Conservation (phyloP, 2,888 invertebrate species). For the Agrochola circellaris region DNA sequence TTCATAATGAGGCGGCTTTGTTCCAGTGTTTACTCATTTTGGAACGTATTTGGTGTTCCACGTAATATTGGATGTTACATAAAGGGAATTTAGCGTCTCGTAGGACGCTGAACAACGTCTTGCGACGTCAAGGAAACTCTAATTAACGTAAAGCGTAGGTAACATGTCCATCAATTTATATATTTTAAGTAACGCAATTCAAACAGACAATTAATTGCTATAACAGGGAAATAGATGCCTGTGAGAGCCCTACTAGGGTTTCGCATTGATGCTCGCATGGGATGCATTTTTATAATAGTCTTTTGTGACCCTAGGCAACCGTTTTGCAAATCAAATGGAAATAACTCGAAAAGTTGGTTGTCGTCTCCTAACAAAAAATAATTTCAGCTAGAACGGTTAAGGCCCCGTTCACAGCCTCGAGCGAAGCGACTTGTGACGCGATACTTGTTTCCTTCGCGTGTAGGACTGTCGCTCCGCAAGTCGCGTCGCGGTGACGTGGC, state of each 20-base stretch:
- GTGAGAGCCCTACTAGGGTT: too few species aligned
- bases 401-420: neutral
- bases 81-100: neutral
- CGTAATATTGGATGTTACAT: neutral
- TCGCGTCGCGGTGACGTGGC: neutral
- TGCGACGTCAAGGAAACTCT: neutral
- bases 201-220: neutral
- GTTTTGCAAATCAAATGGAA: neutral
- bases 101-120: neutral
- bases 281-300: neutral
- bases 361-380: neutral
- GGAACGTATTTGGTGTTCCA: neutral
- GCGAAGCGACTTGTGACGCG: neutral
- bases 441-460: neutral
- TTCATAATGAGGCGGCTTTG: conserved; percentile 31
- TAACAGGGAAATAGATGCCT: neutral
- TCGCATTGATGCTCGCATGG: neutral
- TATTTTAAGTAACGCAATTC: neutral
- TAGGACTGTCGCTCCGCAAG: neutral
- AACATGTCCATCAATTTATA: neutral
- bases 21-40: conserved; percentile 10
- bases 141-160: neutral
- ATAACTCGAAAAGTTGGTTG: neutral
- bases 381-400: neutral
- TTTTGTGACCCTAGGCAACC: too few species aligned